Conservation (phyloP, 2,113 vertebrate species). For the Gymnobelideus leadbeateri region DNA sequence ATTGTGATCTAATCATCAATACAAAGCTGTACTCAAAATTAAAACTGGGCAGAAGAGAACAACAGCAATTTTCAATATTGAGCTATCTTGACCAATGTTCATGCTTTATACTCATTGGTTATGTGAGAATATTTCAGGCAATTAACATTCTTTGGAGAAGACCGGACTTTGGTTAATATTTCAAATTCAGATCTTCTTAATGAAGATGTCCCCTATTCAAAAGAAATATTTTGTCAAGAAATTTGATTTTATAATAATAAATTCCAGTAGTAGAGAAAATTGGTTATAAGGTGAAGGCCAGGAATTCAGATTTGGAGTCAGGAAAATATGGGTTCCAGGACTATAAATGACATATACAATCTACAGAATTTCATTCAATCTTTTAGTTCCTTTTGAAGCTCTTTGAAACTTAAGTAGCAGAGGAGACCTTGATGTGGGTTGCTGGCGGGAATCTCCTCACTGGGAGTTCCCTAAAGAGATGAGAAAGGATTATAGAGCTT, state of each 20-base stretch:
- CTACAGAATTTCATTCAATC: neutral
- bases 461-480: neutral
- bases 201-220: neutral
- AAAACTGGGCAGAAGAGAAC: too few relatives aligned
- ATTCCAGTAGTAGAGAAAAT: neutral
- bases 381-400: neutral
- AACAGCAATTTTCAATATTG: too few relatives aligned
- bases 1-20: too few relatives aligned
- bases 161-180: too few relatives aligned
- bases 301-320: neutral
- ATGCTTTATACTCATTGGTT: too few relatives aligned
- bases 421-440: neutral
- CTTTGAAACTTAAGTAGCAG: too few relatives aligned
- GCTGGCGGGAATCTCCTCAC: neutral
- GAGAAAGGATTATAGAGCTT: neutral
- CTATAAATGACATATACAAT: neutral
- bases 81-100: too few relatives aligned
- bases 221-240: neutral
- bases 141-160: too few relatives aligned
- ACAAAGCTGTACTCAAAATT: too few relatives aligned
- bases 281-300: neutral
- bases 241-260: neutral
- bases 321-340: neutral
- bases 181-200: neutral
- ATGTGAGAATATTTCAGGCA: too few relatives aligned